Evolutionary conservation across 1,140 invertebrate species (phyloP), one percentile per base, ranked within the genome.

Genomic region (Cotesia glomerata): DNA sequence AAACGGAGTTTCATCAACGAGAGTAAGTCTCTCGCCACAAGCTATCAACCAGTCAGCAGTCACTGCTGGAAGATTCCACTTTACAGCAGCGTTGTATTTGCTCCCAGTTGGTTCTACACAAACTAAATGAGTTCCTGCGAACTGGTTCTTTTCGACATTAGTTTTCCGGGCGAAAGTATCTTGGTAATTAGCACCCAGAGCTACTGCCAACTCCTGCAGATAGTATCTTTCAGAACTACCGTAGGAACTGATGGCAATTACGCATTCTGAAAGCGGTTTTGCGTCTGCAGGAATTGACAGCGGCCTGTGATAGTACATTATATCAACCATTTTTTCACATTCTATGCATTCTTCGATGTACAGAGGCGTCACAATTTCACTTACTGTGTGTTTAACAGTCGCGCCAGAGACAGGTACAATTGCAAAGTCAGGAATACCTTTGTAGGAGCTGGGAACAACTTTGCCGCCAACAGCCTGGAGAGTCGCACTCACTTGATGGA

Each of bases 31-130:
- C 7, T 81, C 78, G 5, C 91, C 91, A 85, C 95, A 96, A 26
- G 89, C 86, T 49, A 93, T 81, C 34, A 98, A 80, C 96, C 96
- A 98, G 13, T 91, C 84, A 26, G 91, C 90, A 0, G 81, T 91
- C 1, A 97, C 91, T 26, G 93, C 93, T 1, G 90, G 94, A 86
- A 95, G 80, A 14, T 90, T 89, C 96, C 95, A 98, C 80, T 94
- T 95, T 0, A 94, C 82, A 0, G 95, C 94, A 7, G 94, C 95
- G 45, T 85, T 83, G 84, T 95, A 97, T 82, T 98, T 98, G 62
- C 91, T 91, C 0, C 95, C 95, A 72, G 87, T 87, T 0, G 94
- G 84, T 0, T 85, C 85, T 7, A 91, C 91, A 71, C 94, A 95
- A 26, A 97, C 85, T 0, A 98, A 88, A 85, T 96, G 95, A 0